A percentile compares a stretch with the other conserved stretches of the same genome.
phyloP scores from a whole-genome alignment of 1,140 invertebrate species.

The Leptopilina clavipes region DNA sequence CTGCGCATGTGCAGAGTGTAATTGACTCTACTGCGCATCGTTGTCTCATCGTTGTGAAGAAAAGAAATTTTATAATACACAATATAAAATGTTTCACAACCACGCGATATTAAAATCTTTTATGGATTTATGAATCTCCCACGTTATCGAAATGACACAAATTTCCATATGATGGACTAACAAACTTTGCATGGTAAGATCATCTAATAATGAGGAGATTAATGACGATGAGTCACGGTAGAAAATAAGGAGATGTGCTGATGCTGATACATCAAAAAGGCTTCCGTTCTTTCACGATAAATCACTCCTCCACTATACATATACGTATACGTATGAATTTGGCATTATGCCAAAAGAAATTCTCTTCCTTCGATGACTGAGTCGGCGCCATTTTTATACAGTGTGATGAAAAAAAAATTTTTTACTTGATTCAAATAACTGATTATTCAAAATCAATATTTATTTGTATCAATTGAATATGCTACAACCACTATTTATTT shows the following conservation, averaged over 20 bases:
- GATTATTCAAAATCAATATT: too few relatives aligned
- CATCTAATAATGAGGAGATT: slow-evolving; percentile 26
- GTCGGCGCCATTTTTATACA: background rate
- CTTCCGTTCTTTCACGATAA: slow-evolving; percentile 25
- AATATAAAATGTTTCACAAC: slow-evolving; percentile 4
- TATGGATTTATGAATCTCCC: background rate
- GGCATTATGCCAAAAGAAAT: slow-evolving; percentile 20
- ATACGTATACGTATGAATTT: too few relatives aligned
- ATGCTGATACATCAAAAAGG: slow-evolving; percentile 31
- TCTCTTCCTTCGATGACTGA: background rate
- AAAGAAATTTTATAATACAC: too few relatives aligned
- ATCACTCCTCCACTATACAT: slow-evolving; percentile 28
- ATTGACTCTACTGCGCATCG: too few relatives aligned
- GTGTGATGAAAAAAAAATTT: too few relatives aligned
- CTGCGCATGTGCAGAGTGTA: too few relatives aligned
- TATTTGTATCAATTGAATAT: too few relatives aligned
- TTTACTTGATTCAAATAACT: too few relatives aligned
- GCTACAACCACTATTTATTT: too few relatives aligned
- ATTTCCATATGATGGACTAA: slow-evolving; percentile 4
- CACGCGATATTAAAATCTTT: background rate
- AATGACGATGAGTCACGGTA: slow-evolving; percentile 23
- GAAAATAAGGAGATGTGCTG: slow-evolving; percentile 26
- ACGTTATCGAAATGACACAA: background rate
- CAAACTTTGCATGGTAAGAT: background rate
- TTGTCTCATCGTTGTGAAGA: too few relatives aligned